Conservation (phyloP, 2,797 vertebrate species). For the Limosa lapponica region DNA sequence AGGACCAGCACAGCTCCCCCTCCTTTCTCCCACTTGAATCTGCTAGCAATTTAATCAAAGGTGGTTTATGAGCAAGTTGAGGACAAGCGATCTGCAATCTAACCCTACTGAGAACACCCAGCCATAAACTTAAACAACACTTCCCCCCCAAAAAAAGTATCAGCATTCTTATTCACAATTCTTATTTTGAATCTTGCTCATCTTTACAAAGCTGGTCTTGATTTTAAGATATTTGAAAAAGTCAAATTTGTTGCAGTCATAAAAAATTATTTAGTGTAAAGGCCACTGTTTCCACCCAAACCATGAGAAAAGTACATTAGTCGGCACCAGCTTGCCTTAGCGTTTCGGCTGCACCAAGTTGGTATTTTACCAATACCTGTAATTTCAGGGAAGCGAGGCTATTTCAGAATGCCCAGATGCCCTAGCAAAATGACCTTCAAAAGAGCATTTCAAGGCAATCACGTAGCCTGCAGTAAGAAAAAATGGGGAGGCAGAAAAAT, state of each 20-base stretch:
- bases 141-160: neutral
- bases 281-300: neutral
- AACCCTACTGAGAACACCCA: neutral
- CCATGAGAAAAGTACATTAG: neutral
- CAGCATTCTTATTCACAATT: neutral
- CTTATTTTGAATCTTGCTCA: neutral
- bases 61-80: neutral
- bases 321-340: neutral
- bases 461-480: neutral
- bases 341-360: neutral
- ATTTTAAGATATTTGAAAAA: neutral
- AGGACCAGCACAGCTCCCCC: neutral
- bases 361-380: neutral
- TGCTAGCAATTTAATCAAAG: neutral
- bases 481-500: neutral
- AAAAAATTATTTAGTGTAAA: neutral
- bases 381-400: neutral
- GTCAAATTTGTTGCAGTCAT: neutral
- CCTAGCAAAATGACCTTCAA: neutral
- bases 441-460: neutral
- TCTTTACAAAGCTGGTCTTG: neutral
- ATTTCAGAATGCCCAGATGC: neutral
- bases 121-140: neutral
- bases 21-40: neutral
- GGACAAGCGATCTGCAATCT: neutral